A percentile compares a stretch with the other conserved stretches of the same genome.
These are phyloP conservation scores for Cyrtonyx montezumae DNA, from an alignment of 2,113 vertebrate genomes.

Conservation along the genomic window DNA sequence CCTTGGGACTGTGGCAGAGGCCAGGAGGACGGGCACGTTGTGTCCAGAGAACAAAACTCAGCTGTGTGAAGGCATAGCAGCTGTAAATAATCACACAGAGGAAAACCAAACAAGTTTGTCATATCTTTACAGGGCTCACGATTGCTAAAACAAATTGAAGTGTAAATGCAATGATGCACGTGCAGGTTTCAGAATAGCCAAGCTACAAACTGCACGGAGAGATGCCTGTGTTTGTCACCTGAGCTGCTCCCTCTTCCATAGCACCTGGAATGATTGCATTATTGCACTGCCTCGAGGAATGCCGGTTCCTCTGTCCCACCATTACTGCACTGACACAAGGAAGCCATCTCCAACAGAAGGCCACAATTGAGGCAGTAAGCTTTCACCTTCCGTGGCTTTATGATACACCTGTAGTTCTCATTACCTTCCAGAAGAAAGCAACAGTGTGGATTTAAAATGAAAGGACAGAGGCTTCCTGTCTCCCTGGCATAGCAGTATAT, in stretches of 20 bases:
- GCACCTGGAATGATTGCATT: neutral
- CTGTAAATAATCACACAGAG: neutral
- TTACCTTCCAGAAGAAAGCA: neutral
- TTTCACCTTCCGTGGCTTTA: neutral
- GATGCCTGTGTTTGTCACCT: neutral
- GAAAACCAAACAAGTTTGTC: neutral
- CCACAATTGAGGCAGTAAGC: neutral
- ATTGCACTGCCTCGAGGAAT: neutral
- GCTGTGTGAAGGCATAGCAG: neutral
- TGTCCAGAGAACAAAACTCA: neutral
- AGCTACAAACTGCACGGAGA: neutral
- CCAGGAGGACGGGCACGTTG: neutral
- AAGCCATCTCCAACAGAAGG: neutral
- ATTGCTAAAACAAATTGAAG: neutral
- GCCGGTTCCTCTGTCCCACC: neutral
- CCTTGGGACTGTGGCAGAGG: neutral
- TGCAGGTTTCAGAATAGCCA: neutral
- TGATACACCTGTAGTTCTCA: neutral
- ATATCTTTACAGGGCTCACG: neutral
- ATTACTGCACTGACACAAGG: neutral
- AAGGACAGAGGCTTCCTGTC: neutral
- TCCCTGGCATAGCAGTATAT: neutral
- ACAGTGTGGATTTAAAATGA: neutral
- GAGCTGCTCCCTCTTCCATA: neutral
- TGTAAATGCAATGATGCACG: accelerated